Conservation (phyloP, 2,888 invertebrate species). For the Synanthedon andrenaeformis region DNA sequence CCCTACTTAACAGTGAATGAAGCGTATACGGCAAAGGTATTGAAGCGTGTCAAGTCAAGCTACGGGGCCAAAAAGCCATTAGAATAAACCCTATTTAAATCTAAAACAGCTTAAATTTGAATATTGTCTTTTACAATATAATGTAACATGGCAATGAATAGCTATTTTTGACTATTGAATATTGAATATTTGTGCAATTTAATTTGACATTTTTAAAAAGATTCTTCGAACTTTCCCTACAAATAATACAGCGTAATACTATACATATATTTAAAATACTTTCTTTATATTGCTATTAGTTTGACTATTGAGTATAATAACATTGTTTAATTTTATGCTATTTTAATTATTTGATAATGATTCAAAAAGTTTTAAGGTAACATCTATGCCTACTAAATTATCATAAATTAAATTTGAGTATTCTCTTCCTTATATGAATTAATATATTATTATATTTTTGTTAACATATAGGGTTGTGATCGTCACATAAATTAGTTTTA, state of each 20-base stretch:
- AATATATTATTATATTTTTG: too few relatives aligned
- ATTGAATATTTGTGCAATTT: constrained; percentile 18
- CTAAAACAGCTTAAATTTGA: constrained; percentile 9
- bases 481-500: too few relatives aligned
- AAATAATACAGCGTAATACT: not conserved
- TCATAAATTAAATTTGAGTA: not conserved
- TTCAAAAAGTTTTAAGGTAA: not conserved
- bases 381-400: not conserved
- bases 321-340: not conserved
- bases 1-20: too few relatives aligned
- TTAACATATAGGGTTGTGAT: too few relatives aligned
- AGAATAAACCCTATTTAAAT: constrained; percentile 5
- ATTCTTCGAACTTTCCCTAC: not conserved
- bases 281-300: not conserved
- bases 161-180: constrained; percentile 6
- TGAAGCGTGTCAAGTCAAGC: not conserved
- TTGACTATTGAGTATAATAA: not conserved
- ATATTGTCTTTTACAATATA: constrained; percentile 20
- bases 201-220: constrained; percentile 2
- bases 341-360: not conserved
- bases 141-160: constrained; percentile 3
- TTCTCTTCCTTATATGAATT: too few relatives aligned
- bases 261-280: not conserved
- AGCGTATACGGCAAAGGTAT: too few relatives aligned
- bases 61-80: constrained; percentile 14